A percentile compares a stretch with the other conserved stretches of the same genome.
Evolutionary conservation across 2,113 vertebrate genomes (phyloP).

Genomic region (Chitala chitala): DNA sequence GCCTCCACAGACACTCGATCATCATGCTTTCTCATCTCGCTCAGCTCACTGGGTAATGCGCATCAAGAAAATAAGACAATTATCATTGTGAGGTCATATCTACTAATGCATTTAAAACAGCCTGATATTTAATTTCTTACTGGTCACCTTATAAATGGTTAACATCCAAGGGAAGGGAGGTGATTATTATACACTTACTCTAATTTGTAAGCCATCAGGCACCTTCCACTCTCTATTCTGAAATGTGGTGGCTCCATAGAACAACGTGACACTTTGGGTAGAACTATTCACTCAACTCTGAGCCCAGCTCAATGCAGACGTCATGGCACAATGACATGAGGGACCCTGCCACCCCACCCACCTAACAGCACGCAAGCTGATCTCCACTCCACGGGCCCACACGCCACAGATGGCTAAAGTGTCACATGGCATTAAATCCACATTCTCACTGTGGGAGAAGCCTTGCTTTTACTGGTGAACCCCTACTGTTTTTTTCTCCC

Average conservation of each 20-base stretch:
- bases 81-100: background rate
- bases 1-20: conserved; percentile 62
- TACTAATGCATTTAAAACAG: background rate
- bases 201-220: too few relatives aligned
- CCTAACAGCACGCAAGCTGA: background rate
- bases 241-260: background rate
- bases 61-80: too few relatives aligned
- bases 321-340: background rate
- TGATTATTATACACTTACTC: too few relatives aligned
- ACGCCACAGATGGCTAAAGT: too few relatives aligned
- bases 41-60: conserved; percentile 74
- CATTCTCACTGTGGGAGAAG: too few relatives aligned
- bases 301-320: background rate
- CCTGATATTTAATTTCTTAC: too few relatives aligned
- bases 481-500: too few relatives aligned
- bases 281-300: too few relatives aligned
- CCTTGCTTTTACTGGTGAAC: too few relatives aligned
- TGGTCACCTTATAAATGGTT: too few relatives aligned
- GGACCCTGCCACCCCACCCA: background rate
- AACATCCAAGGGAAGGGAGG: too few relatives aligned
- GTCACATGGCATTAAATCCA: too few relatives aligned
- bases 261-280: background rate
- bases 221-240: background rate
- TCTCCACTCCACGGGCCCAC: background rate
- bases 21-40: conserved; percentile 62